These are phyloP conservation scores for Metacarcinus magister DNA, from an alignment of 2,888 invertebrate genomes.

Conservation along the genomic window DNA sequence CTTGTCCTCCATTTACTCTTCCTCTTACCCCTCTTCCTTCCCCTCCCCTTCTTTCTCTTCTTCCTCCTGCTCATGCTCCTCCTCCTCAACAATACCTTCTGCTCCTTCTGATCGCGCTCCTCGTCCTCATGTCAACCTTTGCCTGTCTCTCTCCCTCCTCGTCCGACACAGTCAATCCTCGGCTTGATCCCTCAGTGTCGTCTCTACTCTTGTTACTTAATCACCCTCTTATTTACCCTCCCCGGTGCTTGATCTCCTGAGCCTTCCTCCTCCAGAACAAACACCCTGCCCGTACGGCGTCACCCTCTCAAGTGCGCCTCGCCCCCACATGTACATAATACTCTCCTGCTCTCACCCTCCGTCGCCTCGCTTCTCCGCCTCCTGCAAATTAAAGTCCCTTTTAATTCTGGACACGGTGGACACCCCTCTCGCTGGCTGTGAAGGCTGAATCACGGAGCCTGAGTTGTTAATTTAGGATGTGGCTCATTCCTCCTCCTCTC, in stretches of 20 bases:
- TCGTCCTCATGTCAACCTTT: conserved; percentile 41
- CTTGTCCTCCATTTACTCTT: background rate
- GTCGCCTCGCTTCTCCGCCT: background rate
- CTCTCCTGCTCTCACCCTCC: conserved; percentile 43
- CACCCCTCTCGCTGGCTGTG: conserved; percentile 18
- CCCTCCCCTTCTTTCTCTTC: background rate
- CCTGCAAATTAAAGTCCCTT: conserved; percentile 64
- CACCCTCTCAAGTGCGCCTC: conserved; percentile 60
- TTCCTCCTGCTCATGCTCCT: background rate
- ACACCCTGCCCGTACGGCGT: conserved; percentile 32
- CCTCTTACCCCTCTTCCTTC: background rate
- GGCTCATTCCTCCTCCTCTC: conserved; percentile 8
- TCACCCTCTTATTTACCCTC: conserved; percentile 68
- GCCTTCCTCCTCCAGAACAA: conserved; percentile 56
- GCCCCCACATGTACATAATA: conserved; percentile 67
- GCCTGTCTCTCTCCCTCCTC: conserved; percentile 26
- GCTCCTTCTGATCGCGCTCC: conserved; percentile 20
- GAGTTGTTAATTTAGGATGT: conserved; percentile 9
- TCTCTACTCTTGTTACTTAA: conserved; percentile 70
- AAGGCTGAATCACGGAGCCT: conserved; percentile 43
- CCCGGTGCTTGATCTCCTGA: conserved; percentile 63
- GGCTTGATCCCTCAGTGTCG: conserved; percentile 55
- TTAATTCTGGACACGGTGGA: conserved; percentile 55
- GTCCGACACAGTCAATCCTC: conserved; percentile 47
- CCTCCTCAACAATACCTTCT: background rate